phyloP scores from a whole-genome alignment of 92 coral and sea anemone species.

The Actinernus sp. region DNA sequence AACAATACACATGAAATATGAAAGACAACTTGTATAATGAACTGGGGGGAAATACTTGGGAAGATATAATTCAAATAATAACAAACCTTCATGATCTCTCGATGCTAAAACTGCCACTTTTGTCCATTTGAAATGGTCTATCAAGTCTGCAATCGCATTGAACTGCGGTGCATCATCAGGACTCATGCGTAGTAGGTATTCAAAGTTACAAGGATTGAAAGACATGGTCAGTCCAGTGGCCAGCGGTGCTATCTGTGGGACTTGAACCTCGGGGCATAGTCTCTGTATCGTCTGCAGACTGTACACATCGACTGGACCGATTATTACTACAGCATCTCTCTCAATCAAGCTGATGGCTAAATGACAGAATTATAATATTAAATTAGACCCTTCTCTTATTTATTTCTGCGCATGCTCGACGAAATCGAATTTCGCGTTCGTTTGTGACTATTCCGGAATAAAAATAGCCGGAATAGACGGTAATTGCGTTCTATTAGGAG shows the following conservation, averaged over 20 bases:
- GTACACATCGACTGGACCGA: conserved; percentile 14
- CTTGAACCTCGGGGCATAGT: conserved; percentile 16
- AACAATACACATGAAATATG: too few species aligned
- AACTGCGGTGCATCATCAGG: conserved; percentile 40
- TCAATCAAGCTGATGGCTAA: conserved; percentile 18
- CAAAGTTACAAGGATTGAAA: conserved; percentile 43
- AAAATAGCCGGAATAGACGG: too few species aligned
- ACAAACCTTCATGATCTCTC: conserved; percentile 44
- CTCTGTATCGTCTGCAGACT: conserved; percentile 20
- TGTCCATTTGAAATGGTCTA: conserved; percentile 42
- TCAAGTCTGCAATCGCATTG: conserved; percentile 42
- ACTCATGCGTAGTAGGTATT: conserved; percentile 58
- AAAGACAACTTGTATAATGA: not conserved
- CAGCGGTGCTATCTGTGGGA: conserved; percentile 27
- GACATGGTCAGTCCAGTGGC: conserved; percentile 30
- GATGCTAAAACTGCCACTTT: conserved; percentile 56
- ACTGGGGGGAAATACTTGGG: not conserved
- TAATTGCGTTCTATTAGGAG: too few species aligned
- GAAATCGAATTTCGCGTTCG: too few species aligned
- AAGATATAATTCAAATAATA: not conserved
- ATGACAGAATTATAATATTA: too few species aligned
- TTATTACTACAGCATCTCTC: conserved; percentile 5
- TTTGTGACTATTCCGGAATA: too few species aligned
- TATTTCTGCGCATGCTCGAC: too few species aligned
- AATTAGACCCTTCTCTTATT: too few species aligned